These are phyloP conservation scores for Oceanodroma tethys DNA, from an alignment of 2,113 vertebrate genomes.

Conservation along the genomic window DNA sequence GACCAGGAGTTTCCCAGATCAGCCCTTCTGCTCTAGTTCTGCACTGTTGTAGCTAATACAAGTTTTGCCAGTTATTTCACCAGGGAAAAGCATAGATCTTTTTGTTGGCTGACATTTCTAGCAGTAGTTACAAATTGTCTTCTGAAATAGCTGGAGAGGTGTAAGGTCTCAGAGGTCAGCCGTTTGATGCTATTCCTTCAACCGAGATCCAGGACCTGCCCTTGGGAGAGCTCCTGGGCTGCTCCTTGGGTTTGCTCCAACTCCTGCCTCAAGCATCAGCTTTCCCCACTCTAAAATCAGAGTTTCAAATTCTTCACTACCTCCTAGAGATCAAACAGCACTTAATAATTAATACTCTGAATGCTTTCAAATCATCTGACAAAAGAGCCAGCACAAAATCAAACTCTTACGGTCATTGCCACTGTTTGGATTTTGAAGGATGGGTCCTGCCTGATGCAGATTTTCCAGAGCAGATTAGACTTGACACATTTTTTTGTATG, in stretches of 20 bases:
- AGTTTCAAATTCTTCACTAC: neutral
- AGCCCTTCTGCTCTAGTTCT: neutral
- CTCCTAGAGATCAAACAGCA: neutral
- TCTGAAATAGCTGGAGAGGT: conserved; percentile 28
- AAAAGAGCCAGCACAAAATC: neutral
- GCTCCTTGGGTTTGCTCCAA: neutral
- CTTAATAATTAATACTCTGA: conserved; percentile 13
- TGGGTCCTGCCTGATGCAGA: neutral
- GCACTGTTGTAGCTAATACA: neutral
- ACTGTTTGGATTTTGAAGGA: neutral
- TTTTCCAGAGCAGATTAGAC: neutral
- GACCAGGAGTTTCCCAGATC: neutral
- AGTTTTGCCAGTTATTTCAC: neutral
- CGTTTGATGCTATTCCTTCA: neutral
- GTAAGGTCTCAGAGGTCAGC: neutral
- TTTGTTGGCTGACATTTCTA: neutral
- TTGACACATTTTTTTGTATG: neutral
- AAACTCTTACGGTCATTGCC: neutral
- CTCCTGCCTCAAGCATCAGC: neutral
- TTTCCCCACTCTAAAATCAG: neutral
- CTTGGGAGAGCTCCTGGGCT: neutral
- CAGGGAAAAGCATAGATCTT: neutral
- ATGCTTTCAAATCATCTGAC: neutral
- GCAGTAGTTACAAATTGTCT: conserved; percentile 25
- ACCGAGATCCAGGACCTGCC: neutral